Evolutionary conservation across 2,113 vertebrate species (phyloP), one percentile per base, ranked within the genome.

Genomic region (Spilogale gracilis): DNA sequence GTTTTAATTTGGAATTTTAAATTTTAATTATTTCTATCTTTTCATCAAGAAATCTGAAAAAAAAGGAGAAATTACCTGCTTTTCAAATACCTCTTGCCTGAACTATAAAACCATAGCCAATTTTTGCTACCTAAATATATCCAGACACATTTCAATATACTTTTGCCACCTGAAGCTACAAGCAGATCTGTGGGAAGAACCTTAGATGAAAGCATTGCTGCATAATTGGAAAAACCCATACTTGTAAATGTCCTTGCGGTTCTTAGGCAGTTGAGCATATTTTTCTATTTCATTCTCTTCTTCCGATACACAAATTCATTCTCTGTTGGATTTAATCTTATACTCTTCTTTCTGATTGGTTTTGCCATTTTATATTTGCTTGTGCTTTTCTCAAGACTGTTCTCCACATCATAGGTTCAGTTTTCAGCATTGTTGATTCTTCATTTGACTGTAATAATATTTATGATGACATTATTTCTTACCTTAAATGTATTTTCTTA

Each of bases 391-490:
- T 63, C 25, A 69, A 69, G 13, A 18, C 69, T 78, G 11, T 82
- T 93, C 30, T 86, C 45, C 10, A 76, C 3, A 69, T 69, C 50
- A 87, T 21, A 78, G 63, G 8, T 73, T 94, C 10, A 48, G 27
- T 82, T 93, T 96, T 76, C 45, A 96, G 21, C 30, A 91, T 67
- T 73, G 9, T 43, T 78, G 45, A 43, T 71, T 87, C 65, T 93
- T 96, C 21, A 90, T 89, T 90, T 94, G 83, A 79, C 23, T 82
- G 9, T 84, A 84, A 69, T 82, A 87, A 83, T 81, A 86, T 61
- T 94, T 91, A 56, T 82, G 30, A 16, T 91, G 38, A 71, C 21
- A 73, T 58, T 80, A 80, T 88, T 89, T 96, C 2, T 94, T 3
- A 23, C 18, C 60, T 85, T 94, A 74, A 89, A 85, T 60, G 21